Base-by-base conservation (phyloP, 2,888 invertebrate species). In the Campoletis raptor region DNA sequence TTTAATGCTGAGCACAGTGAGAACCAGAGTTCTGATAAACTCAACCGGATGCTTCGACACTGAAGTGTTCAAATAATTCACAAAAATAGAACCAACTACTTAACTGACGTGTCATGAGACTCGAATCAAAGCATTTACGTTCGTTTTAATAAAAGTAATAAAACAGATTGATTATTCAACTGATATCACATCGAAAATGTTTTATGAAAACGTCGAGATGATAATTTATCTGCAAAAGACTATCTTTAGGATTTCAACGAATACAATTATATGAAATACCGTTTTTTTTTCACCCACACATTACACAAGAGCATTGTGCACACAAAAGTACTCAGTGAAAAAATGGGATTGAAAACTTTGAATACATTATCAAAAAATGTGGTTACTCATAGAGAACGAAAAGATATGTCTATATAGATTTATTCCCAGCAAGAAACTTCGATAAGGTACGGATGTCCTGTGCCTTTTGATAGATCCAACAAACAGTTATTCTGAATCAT, bases 361-460 rank as follows among this genome's bases (percentile, higher is more conserved):
- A 42, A 61, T 42, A 37, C 8, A 12, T 8, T 24, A n/a, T 73
- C 2, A 54, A 73, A 73, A 73, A 37, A 40, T 48, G 7, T 48
- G 54, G 40, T 3, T 6, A 15, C 70, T 30, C n/a, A 70, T 54
- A 18, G 18, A 42, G 42, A 1, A 69, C 21, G 3, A 45, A 61
- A 6, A n/a, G 48, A 12, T 37, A 18, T 36, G n/a, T 30, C n/a
- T 64, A 45, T n/a, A 40, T 61, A 21, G n/a, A 67, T 9, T 57
- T 67, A 45, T 72, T 37, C 9, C 9, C 24, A 36, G 12, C 18
- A 24, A n/a, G 54, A 37, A 52, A 36, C 37, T 77, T 15, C 18
- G 72, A 72, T 66, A 77, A 57, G 67, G 7, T 21, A 66, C 67
- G 77, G 48, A 78, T 61, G 73, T 85, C 85, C 85, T 81, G 85